Base-by-base conservation (phyloP, 2,113 vertebrate genomes). In the Probosciger aterrimus region DNA sequence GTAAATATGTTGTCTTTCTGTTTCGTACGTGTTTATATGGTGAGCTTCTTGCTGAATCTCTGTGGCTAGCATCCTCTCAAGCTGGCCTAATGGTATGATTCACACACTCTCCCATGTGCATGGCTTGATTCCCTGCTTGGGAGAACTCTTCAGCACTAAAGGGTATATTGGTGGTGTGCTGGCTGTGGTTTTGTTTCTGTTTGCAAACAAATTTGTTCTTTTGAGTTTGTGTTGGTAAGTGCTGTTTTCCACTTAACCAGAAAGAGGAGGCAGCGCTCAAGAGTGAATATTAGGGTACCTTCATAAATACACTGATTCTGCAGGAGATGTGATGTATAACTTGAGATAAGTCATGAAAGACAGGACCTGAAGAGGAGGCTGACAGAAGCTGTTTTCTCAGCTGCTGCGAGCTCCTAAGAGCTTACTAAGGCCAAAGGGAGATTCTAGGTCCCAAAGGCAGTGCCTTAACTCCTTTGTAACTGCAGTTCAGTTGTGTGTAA, bases 161-260 rank as follows among this genome's bases (percentile, higher is more conserved):
- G 50, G 63, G 12, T 67, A 0, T 62, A 28, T 47, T 2, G 3
- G 41, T 0, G 4, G 13, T 47, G 19, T 35, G 22, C 41, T 82
- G 33, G 17, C 27, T 20, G 30, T 46, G 55, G 18, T 78, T 74
- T 68, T 68, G 10, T 37, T 63, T 78, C 79, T 82, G 52, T 68
- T 80, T 33, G 60, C 65, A 67, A 67, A 84, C 24, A 47, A 6
- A 79, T 78, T 46, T 30, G 25, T 76, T 50, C 71, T 84, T 74
- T 49, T 88, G 79, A 35, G 39, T 67, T 68, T 79, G 31, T 37
- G 30, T 39, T 73, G 25, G 22, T 49, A 75, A 24, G 11, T 64
- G 47, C 9, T 68, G 7, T 63, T 89, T 85, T 81, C 41, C 86
- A 43, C 22, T 74, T 70, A 20, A 4, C 23, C 39, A 57, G 70